A percentile compares a stretch with the other conserved stretches of the same genome.
Evolutionary conservation across 1,140 invertebrate genomes (phyloP).

Genomic region (Vanessa tameamea): DNA sequence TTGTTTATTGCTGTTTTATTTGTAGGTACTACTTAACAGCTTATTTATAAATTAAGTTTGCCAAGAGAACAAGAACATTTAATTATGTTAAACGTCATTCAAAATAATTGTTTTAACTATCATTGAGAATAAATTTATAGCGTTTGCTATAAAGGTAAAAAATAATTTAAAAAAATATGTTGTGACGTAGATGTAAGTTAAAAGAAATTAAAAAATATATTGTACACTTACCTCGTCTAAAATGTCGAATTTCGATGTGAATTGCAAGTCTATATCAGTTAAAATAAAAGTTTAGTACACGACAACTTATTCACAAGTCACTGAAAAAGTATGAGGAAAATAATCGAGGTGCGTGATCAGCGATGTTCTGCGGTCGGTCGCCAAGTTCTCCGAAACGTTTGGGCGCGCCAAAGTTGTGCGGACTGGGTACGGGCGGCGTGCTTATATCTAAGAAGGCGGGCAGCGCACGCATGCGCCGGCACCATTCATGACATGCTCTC

Average conservation of each 20-base stretch:
- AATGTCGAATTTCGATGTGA: constrained; percentile 1
- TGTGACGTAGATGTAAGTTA: background rate
- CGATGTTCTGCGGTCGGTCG: constrained; percentile 40
- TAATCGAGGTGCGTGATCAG: constrained; percentile 36
- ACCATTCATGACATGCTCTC: constrained; percentile 72
- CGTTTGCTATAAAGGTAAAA: background rate
- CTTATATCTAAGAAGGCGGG: constrained; percentile 68
- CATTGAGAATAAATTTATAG: background rate
- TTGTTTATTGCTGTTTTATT: no score
- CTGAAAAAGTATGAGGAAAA: constrained; percentile 36
- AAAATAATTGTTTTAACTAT: no score
- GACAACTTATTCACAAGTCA: constrained; percentile 55
- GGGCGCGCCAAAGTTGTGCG: constrained; percentile 74
- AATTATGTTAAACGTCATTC: no score
- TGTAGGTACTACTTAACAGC: no score
- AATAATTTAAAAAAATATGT: no score
- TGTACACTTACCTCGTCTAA: constrained; percentile 3
- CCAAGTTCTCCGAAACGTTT: constrained; percentile 61
- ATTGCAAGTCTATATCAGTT: background rate
- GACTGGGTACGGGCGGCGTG: constrained; percentile 52
- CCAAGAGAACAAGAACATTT: no score
- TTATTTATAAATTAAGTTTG: no score
- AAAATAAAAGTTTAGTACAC: constrained; percentile 11
- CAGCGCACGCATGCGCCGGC: constrained; percentile 64
- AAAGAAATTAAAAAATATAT: background rate